Percentiles rank a stretch among this genome's conserved stretches.
These are phyloP conservation scores for Drosophila tsacasi DNA, from an alignment of 1,140 invertebrate genomes.

Conservation along the genomic window DNA sequence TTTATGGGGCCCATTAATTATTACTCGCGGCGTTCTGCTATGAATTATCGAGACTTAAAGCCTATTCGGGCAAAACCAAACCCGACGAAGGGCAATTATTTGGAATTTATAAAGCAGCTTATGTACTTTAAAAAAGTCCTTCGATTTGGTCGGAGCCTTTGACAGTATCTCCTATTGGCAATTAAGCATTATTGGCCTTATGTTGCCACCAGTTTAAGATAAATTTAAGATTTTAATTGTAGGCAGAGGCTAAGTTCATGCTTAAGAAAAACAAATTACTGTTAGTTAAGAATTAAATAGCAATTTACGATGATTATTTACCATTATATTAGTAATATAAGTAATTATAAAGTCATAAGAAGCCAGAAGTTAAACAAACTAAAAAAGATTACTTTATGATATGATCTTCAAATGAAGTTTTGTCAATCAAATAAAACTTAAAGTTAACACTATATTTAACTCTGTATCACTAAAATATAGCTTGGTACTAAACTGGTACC, in stretches of 20 bases:
- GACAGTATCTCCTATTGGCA: too few relatives aligned
- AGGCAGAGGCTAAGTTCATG: neutral
- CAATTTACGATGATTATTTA: neutral
- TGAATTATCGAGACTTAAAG: conserved; percentile 35
- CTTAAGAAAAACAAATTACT: too few relatives aligned
- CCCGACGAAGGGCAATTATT: neutral
- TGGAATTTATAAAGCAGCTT: conserved; percentile 15
- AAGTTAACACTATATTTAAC: neutral
- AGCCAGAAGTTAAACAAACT: neutral
- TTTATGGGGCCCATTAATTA: conserved; percentile 61
- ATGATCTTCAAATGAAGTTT: too few relatives aligned
- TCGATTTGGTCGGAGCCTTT: too few relatives aligned
- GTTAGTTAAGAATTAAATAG: neutral
- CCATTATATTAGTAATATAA: neutral
- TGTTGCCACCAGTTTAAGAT: neutral
- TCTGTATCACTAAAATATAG: neutral
- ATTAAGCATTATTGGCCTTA: neutral
- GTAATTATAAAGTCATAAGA: neutral
- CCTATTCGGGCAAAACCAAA: conserved; percentile 22
- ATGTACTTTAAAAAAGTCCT: neutral
- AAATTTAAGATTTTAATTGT: neutral
- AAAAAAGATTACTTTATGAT: neutral
- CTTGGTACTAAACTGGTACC: neutral
- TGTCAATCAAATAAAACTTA: neutral
- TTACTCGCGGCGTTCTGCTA: conserved; percentile 31